A percentile compares a stretch with the other conserved stretches of the same genome.
Evolutionary conservation across 2,888 invertebrate genomes (phyloP).

Genomic region (Drosophila testacea): DNA sequence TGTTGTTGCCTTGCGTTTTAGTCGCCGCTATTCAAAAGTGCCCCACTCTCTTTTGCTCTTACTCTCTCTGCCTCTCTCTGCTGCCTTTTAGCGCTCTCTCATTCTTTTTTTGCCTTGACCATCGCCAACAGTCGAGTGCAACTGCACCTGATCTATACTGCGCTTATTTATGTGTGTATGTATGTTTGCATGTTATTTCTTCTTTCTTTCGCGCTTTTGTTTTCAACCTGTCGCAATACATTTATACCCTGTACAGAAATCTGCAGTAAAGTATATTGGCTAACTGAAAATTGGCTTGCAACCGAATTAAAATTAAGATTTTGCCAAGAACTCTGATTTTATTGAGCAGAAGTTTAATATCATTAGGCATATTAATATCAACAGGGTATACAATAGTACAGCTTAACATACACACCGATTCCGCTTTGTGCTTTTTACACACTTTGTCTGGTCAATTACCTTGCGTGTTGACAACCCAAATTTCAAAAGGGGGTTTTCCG

Average conservation of each 20-base stretch:
- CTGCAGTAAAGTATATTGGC: not conserved
- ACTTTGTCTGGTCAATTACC: slow-evolving; percentile 39
- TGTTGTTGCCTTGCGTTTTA: slow-evolving; percentile 22
- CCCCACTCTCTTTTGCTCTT: not conserved
- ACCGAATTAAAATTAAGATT: not conserved
- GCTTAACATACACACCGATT: slow-evolving; percentile 7
- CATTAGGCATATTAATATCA: not conserved
- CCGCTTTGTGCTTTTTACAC: slow-evolving; percentile 18
- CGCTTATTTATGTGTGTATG: slow-evolving; percentile 5
- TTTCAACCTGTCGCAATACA: slow-evolving; percentile 34
- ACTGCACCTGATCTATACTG: slow-evolving; percentile 31
- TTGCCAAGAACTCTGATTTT: too few species aligned
- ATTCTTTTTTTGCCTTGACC: slow-evolving; percentile 31
- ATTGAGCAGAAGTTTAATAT: not conserved
- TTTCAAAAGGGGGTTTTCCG: slow-evolving; percentile 17
- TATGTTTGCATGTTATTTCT: slow-evolving; percentile 2
- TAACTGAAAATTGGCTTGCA: not conserved
- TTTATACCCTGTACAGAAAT: slow-evolving; percentile 11
- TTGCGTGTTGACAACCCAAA: slow-evolving; percentile 34
- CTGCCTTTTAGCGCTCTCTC: slow-evolving; percentile 8
- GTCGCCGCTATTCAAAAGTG: slow-evolving; percentile 22
- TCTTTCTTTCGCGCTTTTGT: slow-evolving; percentile 26
- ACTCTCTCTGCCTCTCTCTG: slow-evolving; percentile 10
- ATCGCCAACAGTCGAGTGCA: slow-evolving; percentile 34
- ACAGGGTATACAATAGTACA: slow-evolving; percentile 7